Evolutionary conservation across 2,113 vertebrate species (phyloP), one percentile per base, ranked within the genome.

Genomic region (Zosterops japonicus): DNA sequence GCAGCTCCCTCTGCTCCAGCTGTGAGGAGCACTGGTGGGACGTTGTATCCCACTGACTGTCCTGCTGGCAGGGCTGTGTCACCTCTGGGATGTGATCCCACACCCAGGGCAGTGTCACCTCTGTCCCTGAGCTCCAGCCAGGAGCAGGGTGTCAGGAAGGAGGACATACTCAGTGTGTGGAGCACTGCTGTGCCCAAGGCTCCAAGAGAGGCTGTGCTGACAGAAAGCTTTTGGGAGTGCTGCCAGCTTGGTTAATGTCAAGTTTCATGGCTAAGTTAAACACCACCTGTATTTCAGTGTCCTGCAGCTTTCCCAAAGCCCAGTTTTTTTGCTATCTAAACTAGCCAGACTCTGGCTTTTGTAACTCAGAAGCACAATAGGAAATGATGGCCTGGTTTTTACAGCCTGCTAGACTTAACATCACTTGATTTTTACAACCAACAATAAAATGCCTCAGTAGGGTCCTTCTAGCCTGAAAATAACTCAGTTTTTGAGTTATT

Each of bases 401-500:
- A 94, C 39, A 55, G 55, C 63, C 41, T 55, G 46, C 55, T 95
- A 50, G 85, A 91, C 50, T 95, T 91, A 79, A 79, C 70, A 65
- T 91, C 92, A 59, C 63, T 95, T 95, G 87, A 90, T 69, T 92
- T 95, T 94, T 85, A 93, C 71, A 91, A 31, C 55, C 55, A 74
- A 21, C 42, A 94, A 65, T 83, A 77, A 90, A 95, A 90, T 59
- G 75, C 47, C 80, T 57, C 0, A 0, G 25, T 74, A 70, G 63
- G 78, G 75, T 74, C 89, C n/a, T 85, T 80, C 77, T 22, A 27
- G 49, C 53, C 57, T 87, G 78, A 49, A 74, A 72, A 81, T 42
- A 74, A 90, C 19, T 89, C n/a, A 55, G 6, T 29, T 69, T 91
- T 55, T 53, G 31, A 70, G 50, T 61, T 69, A 49, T 2, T 42